Percentiles rank a stretch among this genome's conserved stretches.
These are phyloP conservation scores for Leucosticte australis DNA, from an alignment of 2,113 vertebrate genomes.

Conservation along the genomic window DNA sequence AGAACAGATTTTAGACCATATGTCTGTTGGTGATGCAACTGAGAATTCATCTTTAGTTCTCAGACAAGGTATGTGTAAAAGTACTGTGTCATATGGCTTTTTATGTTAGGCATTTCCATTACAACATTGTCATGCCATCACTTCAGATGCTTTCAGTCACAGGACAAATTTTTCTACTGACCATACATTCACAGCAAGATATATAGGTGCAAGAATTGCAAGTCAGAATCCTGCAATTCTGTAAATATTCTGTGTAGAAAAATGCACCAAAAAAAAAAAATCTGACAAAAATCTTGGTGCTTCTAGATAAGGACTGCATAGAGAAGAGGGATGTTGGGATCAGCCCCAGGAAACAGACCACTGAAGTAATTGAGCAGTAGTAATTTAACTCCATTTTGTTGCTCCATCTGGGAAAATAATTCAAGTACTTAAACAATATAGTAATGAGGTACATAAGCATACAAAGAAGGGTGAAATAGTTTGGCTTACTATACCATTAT, in stretches of 20 bases:
- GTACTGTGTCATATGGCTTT: slow-evolving; percentile 19
- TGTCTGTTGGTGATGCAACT: slow-evolving; percentile 60
- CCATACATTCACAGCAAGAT: background rate
- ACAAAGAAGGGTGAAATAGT: background rate
- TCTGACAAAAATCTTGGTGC: background rate
- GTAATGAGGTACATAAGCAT: background rate
- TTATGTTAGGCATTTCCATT: background rate
- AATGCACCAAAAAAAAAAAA: background rate
- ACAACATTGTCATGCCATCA: background rate
- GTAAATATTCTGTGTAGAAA: background rate
- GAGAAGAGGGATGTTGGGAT: background rate
- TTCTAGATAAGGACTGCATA: background rate
- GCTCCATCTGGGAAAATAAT: background rate
- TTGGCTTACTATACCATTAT: background rate
- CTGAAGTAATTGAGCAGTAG: background rate
- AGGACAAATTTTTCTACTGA: background rate
- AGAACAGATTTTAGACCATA: slow-evolving; percentile 66
- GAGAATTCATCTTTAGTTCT: slow-evolving; percentile 18
- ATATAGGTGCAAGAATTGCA: background rate
- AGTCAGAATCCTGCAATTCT: background rate
- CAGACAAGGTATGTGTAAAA: slow-evolving; percentile 44
- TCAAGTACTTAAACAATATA: background rate
- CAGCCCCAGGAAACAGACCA: background rate
- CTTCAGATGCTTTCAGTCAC: background rate
- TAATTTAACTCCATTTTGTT: background rate